Conservation (phyloP, 2,797 vertebrate genomes). For the Ctenosaura bakeri region DNA sequence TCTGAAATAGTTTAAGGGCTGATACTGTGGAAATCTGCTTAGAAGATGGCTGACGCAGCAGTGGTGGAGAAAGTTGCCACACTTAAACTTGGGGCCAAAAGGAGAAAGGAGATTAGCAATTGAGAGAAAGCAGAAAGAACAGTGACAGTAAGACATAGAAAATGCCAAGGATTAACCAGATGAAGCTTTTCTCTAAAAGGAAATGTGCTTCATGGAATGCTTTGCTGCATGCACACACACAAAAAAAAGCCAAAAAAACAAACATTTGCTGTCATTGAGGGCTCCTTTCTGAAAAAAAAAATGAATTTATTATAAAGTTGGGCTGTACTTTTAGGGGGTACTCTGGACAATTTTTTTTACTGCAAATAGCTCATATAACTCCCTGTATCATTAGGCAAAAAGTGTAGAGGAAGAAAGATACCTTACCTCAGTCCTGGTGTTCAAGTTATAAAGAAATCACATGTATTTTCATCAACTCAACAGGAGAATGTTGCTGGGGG, state of each 20-base stretch:
- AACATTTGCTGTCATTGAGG: not conserved
- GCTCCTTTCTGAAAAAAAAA: not conserved
- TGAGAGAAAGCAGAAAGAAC: not conserved
- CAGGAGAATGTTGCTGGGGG: not conserved
- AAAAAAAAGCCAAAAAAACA: not conserved
- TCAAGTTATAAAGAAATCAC: not conserved
- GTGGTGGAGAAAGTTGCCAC: not conserved
- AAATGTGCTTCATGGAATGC: not conserved
- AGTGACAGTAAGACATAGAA: not conserved
- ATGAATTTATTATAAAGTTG: not conserved
- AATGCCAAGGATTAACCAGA: not conserved
- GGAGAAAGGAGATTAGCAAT: not conserved
- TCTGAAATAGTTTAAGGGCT: not conserved
- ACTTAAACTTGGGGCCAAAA: not conserved
- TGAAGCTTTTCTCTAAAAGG: not conserved
- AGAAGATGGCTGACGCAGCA: not conserved
- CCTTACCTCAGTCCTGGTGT: not conserved
- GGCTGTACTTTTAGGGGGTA: not conserved
- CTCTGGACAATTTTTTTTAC: not conserved
- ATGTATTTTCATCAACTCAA: not conserved
- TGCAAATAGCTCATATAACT: not conserved
- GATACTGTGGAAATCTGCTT: not conserved
- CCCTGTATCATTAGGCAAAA: too few species aligned
- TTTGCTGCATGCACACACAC: not conserved
- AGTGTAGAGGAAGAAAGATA: not conserved